Evolutionary conservation across 2,113 vertebrate genomes (phyloP), one percentile per base, ranked within the genome.

Genomic region (human): DNA sequence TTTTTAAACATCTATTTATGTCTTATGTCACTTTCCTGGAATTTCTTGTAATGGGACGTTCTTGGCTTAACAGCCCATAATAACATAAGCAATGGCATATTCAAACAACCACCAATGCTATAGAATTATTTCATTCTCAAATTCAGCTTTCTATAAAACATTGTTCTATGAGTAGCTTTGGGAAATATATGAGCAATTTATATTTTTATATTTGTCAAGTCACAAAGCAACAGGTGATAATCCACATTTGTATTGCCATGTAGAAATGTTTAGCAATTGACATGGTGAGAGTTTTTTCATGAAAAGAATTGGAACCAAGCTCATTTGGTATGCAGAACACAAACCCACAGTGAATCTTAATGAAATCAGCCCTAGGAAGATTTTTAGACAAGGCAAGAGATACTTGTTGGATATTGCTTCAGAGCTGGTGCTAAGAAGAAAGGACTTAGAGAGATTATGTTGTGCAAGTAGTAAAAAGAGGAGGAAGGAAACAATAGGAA

Each of bases 361-460:
- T 90, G 93, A 97, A 96, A 90, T 14, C 75, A 64, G 64, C 79
- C 55, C 90, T 92, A 90, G 55, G 70, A 84, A 72, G 94, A 87
- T 92, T 94, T 97, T 83, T 64, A 92, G 80, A 91, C 40, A 76
- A 87, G 55, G 50, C 27, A 43, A 89, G 38, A 82, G 11, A 87
- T 70, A 52, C 61, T 83, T 87, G 83, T 78, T 73, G 57, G 83
- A 80, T 85, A 50, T 92, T 35, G 81, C 55, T 79, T 57, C 32
- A 82, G 43, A 90, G 32, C 76, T 90, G 57, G 23, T 57, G 40
- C 73, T 88, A 92, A 90, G 68, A 78, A 89, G 38, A 70, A 92
- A 79, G 70, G 82, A 76, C 94, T 97, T 96, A 89, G 83, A 57
- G 35, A 84, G 93, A 88, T 93, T 90, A 95, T 22, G 43, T 13